Base-by-base conservation (phyloP, 2,797 vertebrate species). In the Malurus leucopterus region DNA sequence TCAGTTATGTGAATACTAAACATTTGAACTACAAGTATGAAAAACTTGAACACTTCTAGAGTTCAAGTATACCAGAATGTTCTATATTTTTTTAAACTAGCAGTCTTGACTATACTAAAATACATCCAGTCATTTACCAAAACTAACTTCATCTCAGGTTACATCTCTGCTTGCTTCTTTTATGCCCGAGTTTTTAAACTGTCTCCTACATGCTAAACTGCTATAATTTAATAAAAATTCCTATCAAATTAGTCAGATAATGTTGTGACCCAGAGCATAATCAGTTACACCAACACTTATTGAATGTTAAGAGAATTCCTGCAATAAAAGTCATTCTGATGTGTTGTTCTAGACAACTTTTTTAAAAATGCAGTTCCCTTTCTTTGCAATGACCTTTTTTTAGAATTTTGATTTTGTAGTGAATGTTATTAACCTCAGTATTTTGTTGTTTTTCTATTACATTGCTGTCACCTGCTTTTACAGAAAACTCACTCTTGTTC, bases 401-500 rank as follows among this genome's bases (percentile, higher is more conserved):
- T 57, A 38, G 30, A 54, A 54, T 59, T 71, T 74, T 78, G 34
- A 44, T 81, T 77, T 89, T 69, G 23, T 0, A 0, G 6, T 67
- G 44, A 43, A 53, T 9, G 49, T 15, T 79, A 53, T 58, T 44
- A 68, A n/a, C 18, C 24, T 57, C 41, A 44, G 26, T 51, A 41
- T 71, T 90, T 82, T 92, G 50, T 86, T 55, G 26, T 69, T 89
- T 92, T 84, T 87, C 53, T 63, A 18, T 73, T 91, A 80, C n/a
- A 23, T 73, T 58, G 17, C 13, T 91, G 43, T 89, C 75, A 68
- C 46, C 29, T 75, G 61, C 23, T 91, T 76, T 91, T 94, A 55
- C 89, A 97, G 96, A 89, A 96, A 96, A 72, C 93, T 97, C 11
- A 51, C 95, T 64, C 93, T 98, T 41, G 84, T 97, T 68, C 97